These are phyloP conservation scores for Forbesichthys papilliferus DNA, from an alignment of 2,113 vertebrate genomes.

Conservation along the genomic window DNA sequence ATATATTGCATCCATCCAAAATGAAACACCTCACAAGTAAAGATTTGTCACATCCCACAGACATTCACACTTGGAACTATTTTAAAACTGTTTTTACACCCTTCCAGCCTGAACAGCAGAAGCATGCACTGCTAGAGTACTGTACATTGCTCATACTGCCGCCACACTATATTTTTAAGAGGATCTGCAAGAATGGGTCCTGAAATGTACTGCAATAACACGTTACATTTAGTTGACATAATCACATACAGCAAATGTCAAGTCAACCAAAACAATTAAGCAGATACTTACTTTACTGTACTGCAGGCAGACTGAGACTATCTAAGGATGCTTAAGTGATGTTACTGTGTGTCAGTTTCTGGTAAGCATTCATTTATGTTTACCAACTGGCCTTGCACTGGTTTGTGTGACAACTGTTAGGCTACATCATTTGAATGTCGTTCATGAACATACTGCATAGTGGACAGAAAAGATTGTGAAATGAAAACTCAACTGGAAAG, in stretches of 20 bases:
- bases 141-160: conserved; percentile 19
- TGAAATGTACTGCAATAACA: conserved; percentile 51
- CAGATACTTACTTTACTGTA: conserved; percentile 7
- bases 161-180: conserved; percentile 57
- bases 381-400: too few species aligned
- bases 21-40: conserved; percentile 4
- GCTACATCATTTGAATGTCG: conserved; percentile 21
- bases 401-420: conserved; percentile 14
- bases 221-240: conserved; percentile 53
- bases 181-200: conserved; percentile 48
- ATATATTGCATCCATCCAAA: background rate
- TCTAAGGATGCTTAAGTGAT: background rate
- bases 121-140: conserved; percentile 50
- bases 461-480: conserved; percentile 4
- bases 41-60: conserved; percentile 16
- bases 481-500: conserved; percentile 11
- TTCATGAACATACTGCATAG: conserved; percentile 10
- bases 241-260: conserved; percentile 21
- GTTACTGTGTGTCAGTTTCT: too few species aligned
- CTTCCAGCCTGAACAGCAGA: conserved; percentile 57
- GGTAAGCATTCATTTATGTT: background rate
- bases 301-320: background rate
- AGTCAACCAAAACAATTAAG: conserved; percentile 34
- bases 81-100: conserved; percentile 58
- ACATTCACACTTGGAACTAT: conserved; percentile 59